phyloP scores from a whole-genome alignment of 2,797 vertebrate genomes.

The Aotus griseimembra region DNA sequence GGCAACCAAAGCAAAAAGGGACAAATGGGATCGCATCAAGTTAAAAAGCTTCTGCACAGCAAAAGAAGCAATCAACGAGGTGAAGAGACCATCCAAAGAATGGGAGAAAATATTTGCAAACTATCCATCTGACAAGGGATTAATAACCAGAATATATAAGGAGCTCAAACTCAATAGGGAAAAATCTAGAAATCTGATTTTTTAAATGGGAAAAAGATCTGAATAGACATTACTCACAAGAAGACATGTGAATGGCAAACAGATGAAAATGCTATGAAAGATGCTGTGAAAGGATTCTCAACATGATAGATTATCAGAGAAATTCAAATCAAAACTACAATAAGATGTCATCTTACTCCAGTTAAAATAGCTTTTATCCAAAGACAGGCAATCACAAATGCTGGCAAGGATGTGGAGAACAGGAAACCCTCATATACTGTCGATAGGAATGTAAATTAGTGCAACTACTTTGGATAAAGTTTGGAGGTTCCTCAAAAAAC shows the following conservation, averaged over 20 bases:
- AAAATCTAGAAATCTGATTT: neutral
- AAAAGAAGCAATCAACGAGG: neutral
- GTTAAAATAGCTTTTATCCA: neutral
- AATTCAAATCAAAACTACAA: neutral
- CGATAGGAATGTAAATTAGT: neutral
- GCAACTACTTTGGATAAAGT: neutral
- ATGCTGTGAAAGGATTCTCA: neutral
- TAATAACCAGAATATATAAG: neutral
- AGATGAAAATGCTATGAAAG: no score
- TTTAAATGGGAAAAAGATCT: neutral
- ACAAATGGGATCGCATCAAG: neutral
- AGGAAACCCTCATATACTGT: neutral
- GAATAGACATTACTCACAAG: neutral
- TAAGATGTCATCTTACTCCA: neutral
- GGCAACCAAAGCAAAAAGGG: neutral
- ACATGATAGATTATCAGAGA: neutral
- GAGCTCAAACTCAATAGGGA: neutral
- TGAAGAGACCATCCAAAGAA: neutral
- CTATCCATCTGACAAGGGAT: neutral
- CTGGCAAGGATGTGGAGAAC: neutral
- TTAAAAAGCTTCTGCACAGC: neutral
- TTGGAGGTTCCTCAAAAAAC: neutral
- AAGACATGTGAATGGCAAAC: neutral
- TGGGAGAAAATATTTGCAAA: neutral
- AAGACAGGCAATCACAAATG: neutral